A percentile compares a stretch with the other conserved stretches of the same genome.
These are phyloP conservation scores for Scomber scombrus DNA, from an alignment of 2,113 vertebrate species.

Conservation along the genomic window DNA sequence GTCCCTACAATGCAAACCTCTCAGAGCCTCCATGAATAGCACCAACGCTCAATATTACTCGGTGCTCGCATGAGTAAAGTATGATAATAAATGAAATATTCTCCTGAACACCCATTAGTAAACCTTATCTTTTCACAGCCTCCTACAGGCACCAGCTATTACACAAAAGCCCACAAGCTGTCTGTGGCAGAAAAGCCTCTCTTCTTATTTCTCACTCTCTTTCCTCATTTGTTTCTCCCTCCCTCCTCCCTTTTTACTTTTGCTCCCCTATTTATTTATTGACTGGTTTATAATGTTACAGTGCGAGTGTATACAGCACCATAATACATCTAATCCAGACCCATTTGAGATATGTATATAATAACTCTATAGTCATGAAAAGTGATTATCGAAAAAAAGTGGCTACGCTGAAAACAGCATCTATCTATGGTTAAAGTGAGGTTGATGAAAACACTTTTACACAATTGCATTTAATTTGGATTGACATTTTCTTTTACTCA, in stretches of 20 bases:
- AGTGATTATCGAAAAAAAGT: neutral
- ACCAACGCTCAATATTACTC: conserved; percentile 47
- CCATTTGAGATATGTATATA: conserved; percentile 7
- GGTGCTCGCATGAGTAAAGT: conserved; percentile 59
- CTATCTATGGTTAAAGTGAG: too few species aligned
- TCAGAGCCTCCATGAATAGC: conserved; percentile 55
- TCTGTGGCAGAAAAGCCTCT: conserved; percentile 53
- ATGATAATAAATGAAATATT: conserved; percentile 70
- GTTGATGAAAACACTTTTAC: too few species aligned
- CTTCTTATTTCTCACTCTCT: conserved; percentile 29
- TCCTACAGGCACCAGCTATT: conserved; percentile 63
- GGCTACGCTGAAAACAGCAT: neutral
- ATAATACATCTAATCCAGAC: neutral
- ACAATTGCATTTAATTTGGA: too few species aligned
- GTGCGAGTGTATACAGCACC: neutral
- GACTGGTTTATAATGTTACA: conserved; percentile 34
- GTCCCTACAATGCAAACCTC: conserved; percentile 57
- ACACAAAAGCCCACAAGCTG: conserved; percentile 62
- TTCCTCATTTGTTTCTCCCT: conserved; percentile 40
- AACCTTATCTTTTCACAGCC: conserved; percentile 74
- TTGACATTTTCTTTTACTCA: too few species aligned
- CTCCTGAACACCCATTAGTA: conserved; percentile 73
- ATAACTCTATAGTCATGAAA: neutral
- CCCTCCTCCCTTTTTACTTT: conserved; percentile 29
- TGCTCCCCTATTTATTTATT: conserved; percentile 50